Evolutionary conservation across 2,888 invertebrate genomes (phyloP), one percentile per base, ranked within the genome.

Genomic region (Colletes collaris): DNA sequence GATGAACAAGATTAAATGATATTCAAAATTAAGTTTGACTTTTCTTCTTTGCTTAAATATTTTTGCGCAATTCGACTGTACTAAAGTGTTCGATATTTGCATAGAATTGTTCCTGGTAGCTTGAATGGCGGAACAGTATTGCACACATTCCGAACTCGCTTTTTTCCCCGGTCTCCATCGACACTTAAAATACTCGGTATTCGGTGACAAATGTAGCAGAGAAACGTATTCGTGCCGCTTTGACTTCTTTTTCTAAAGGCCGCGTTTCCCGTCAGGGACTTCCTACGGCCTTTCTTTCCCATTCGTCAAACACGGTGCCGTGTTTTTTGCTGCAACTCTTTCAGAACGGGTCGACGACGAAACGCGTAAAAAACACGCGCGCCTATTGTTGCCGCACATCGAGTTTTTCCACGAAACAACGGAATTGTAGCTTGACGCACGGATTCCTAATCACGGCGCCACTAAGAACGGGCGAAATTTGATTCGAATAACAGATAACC

Each of bases 291-390:
- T 66, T 60, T 60, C 71, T 71, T 76, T 37, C 68, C 53, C 76
- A 60, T 76, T 71, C 65, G 76, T 76, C 70, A 60, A 59, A 59
- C 13, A 49, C 65, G 52, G 55, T 60, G 49, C 27, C 7, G 19
- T 52, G 55, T 65, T 76, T 56, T 72, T 49, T 50, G 27, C 65
- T 16, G n/a, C 19, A 52, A 53, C 50, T 65, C 65, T 72, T 76
- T 72, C 76, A 65, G 27, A 27, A 27, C 27, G 40, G 19, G 60
- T 55, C 60, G 49, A 53, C 71, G 55, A 62, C 63, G 60, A 62
- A 66, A 59, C 71, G 3, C 40, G 70, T 46, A 50, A 66, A 76
- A 72, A 72, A 46, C 65, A 66, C 40, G 65, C 71, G 55, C 58
- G 16, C 49, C 59, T 53, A 76, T 60, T 72, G 71, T 76, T 53